These are phyloP conservation scores for Myiagra hebetior DNA, from an alignment of 2,113 vertebrate species.

Conservation along the genomic window DNA sequence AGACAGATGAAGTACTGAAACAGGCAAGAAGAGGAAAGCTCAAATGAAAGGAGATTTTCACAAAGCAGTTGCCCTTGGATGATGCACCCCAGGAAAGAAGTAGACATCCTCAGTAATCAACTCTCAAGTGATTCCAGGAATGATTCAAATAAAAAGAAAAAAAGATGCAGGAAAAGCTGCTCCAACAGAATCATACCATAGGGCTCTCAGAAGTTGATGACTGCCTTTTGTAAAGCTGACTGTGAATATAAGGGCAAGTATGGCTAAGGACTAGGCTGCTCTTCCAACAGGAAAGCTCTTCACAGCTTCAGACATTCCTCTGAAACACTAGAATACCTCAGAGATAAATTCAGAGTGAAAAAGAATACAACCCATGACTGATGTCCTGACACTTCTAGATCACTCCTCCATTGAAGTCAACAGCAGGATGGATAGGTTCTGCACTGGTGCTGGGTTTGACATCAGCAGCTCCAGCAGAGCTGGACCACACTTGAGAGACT, in stretches of 20 bases:
- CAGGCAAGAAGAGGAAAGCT: not conserved
- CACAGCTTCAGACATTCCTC: not conserved
- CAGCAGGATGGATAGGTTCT: not conserved
- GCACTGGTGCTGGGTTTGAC: not conserved
- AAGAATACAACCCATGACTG: not conserved
- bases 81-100: not conserved
- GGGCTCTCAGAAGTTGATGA: not conserved
- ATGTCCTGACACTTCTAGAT: not conserved
- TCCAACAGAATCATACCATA: not conserved
- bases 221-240: not conserved
- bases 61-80: not conserved
- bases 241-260: not conserved
- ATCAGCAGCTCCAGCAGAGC: not conserved
- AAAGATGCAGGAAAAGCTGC: not conserved
- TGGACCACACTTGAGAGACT: accelerated
- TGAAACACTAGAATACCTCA: not conserved
- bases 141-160: not conserved
- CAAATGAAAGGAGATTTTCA: not conserved
- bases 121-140: not conserved
- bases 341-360: not conserved
- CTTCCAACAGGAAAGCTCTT: not conserved
- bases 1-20: not conserved
- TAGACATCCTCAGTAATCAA: not conserved
- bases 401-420: not conserved
- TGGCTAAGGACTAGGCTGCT: not conserved